Conservation (phyloP, 2,888 invertebrate genomes). For the Tetheella fluctuosa region DNA sequence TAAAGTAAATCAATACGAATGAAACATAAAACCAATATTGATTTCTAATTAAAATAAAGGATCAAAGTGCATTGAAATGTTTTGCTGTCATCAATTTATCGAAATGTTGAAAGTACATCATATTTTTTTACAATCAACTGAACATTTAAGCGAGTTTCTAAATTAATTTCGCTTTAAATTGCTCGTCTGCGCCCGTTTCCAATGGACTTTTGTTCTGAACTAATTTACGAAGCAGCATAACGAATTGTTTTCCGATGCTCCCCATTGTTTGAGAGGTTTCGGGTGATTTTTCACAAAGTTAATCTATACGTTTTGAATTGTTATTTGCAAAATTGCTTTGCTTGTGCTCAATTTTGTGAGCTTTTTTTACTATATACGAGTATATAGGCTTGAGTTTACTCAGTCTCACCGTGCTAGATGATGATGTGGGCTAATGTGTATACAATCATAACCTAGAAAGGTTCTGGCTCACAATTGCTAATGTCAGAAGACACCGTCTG, state of each 20-base stretch:
- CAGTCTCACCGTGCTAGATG: no score
- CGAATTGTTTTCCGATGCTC: slow-evolving; percentile 40
- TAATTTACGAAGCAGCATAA: slow-evolving; percentile 37
- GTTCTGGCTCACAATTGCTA: neutral
- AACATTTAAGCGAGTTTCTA: slow-evolving; percentile 29
- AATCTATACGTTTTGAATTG: slow-evolving; percentile 25
- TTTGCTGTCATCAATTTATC: neutral
- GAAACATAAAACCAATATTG: neutral
- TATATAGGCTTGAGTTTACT: no score
- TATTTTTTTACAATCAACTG: slow-evolving; percentile 25
- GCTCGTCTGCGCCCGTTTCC: slow-evolving; percentile 19
- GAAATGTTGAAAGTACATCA: neutral
- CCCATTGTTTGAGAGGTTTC: slow-evolving; percentile 16
- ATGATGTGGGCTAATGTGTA: neutral
- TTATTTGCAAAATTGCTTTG: neutral
- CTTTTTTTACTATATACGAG: no score
- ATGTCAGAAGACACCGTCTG: neutral
- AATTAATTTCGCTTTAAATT: slow-evolving; percentile 38
- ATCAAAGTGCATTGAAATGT: neutral
- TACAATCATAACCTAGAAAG: neutral
- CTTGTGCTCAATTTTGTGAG: neutral
- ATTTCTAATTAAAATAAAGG: neutral
- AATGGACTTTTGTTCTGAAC: slow-evolving; percentile 37
- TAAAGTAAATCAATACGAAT: neutral
- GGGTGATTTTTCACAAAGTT: slow-evolving; percentile 21